A percentile compares a stretch with the other conserved stretches of the same genome.
phyloP scores from a whole-genome alignment of 1,140 invertebrate species.

The Polypedilum pembai region DNA sequence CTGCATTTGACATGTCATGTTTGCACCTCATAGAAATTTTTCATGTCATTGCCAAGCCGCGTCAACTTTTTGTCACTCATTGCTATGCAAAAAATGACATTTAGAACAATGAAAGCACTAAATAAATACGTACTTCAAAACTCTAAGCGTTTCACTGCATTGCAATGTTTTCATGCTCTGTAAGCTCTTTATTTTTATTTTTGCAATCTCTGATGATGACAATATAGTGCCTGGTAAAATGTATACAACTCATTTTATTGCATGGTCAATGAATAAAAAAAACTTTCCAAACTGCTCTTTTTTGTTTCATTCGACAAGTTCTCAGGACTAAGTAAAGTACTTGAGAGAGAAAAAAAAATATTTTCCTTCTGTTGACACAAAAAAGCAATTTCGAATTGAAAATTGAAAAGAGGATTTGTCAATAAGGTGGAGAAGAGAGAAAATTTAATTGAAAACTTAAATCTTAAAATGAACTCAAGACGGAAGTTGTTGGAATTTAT shows the following conservation, averaged over 20 bases:
- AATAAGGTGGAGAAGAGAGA: not conserved
- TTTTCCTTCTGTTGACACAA: not conserved
- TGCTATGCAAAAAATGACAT: not conserved
- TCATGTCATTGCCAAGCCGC: not conserved
- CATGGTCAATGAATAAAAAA: no score
- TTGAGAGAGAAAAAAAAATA: not conserved
- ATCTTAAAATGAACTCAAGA: not conserved
- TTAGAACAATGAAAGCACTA: not conserved
- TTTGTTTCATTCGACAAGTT: no score
- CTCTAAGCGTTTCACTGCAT: not conserved
- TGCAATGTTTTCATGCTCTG: not conserved
- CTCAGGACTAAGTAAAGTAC: not conserved
- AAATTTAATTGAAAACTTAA: constrained; percentile 6
- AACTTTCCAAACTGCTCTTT: no score
- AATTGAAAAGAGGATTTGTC: not conserved
- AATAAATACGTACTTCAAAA: not conserved
- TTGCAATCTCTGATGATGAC: no score
- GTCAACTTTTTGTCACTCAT: not conserved
- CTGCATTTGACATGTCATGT: not conserved
- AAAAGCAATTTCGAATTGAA: not conserved
- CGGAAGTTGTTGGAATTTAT: no score
- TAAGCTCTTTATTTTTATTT: not conserved
- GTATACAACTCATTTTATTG: no score
- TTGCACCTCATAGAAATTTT: constrained; percentile 9
- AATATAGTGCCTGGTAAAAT: no score